Percentiles rank a stretch among this genome's conserved stretches.
These are phyloP conservation scores for Schrankia costaestrigalis DNA, from an alignment of 2,888 invertebrate species.

Conservation along the genomic window DNA sequence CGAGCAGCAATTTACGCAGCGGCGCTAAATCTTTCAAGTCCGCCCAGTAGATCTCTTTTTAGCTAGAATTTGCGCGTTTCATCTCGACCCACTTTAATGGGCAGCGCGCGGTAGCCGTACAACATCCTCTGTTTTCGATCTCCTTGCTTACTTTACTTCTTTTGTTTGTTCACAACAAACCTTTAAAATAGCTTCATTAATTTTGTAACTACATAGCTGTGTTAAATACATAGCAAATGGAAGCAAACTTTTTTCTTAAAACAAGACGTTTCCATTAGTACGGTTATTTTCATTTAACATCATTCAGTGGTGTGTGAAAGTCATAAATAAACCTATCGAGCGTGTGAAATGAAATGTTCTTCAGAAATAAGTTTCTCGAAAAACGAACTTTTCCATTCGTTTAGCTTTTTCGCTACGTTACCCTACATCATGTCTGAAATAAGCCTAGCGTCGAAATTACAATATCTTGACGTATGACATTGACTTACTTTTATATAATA, in stretches of 20 bases:
- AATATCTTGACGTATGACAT: too few species aligned
- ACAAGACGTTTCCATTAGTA: conserved; percentile 6
- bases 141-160: conserved; percentile 47
- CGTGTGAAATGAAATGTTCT: conserved; percentile 10
- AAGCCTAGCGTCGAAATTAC: too few species aligned
- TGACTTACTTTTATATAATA: too few species aligned
- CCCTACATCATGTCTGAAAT: conserved; percentile 13
- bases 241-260: conserved; percentile 15
- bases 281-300: conserved; percentile 8
- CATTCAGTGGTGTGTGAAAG: background rate
- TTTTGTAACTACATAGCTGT: conserved; percentile 13
- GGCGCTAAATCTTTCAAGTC: conserved; percentile 44
- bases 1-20: conserved; percentile 41
- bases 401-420: conserved; percentile 11
- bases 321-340: conserved; percentile 5
- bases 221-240: conserved; percentile 5
- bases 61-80: conserved; percentile 48
- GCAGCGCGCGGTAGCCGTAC: conserved; percentile 48
- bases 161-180: conserved; percentile 30
- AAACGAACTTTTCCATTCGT: conserved; percentile 14
- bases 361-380: conserved; percentile 8
- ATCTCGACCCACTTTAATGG: conserved; percentile 57
- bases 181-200: conserved; percentile 29
- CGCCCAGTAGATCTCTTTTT: conserved; percentile 49
- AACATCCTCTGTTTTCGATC: conserved; percentile 61